Evolutionary conservation across 2,113 vertebrate genomes (phyloP).

Genomic region (Gymnarchus niloticus): DNA sequence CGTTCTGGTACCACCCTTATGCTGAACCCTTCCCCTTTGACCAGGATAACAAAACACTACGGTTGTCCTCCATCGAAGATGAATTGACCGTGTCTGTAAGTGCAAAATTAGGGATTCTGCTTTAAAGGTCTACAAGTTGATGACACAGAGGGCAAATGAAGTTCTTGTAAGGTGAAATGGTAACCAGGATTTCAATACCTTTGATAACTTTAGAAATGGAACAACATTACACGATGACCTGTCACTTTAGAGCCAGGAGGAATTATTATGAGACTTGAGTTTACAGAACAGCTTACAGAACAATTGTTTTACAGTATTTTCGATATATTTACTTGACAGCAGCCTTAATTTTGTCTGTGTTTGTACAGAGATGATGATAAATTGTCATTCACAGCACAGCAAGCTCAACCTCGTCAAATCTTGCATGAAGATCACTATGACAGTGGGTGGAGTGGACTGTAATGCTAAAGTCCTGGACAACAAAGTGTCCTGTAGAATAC

Average conservation of each 20-base stretch:
- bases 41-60: slow-evolving; percentile 46
- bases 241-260: not conserved
- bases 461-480: slow-evolving; percentile 76
- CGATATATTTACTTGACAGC: not conserved
- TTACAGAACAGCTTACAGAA: not conserved
- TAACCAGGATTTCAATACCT: not conserved
- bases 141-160: not conserved
- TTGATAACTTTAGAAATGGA: not conserved
- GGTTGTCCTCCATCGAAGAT: slow-evolving; percentile 63
- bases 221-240: not conserved
- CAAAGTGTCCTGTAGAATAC: slow-evolving; percentile 78
- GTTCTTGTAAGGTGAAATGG: not conserved
- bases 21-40: slow-evolving; percentile 58
- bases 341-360: not conserved
- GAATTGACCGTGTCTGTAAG: slow-evolving; percentile 77
- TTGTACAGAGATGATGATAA: not conserved
- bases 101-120: slow-evolving; percentile 16
- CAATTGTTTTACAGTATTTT: not conserved
- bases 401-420: slow-evolving; percentile 68
- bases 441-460: slow-evolving; percentile 72
- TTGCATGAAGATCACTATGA: slow-evolving; percentile 83
- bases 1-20: slow-evolving; percentile 63
- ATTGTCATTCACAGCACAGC: slow-evolving; percentile 62
- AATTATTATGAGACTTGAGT: not conserved
- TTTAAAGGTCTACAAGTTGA: not conserved